phyloP scores from a whole-genome alignment of 2,888 invertebrate genomes.

The Pristionchus fissidentatus region DNA sequence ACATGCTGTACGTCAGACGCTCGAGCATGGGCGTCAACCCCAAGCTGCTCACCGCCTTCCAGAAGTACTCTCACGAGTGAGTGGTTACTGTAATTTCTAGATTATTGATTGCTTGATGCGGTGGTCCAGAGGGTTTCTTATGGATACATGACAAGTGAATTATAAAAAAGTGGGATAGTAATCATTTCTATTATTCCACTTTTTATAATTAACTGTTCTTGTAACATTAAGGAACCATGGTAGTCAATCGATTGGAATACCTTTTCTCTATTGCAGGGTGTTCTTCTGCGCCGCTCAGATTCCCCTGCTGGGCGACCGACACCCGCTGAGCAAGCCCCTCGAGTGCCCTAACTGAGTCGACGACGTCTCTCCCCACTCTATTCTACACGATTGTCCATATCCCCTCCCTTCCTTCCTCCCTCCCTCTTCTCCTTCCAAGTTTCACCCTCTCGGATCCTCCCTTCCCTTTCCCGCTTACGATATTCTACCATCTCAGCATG shows the following conservation, averaged over 20 bases:
- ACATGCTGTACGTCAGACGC: slow-evolving; percentile 60
- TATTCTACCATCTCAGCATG: background rate
- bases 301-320: background rate
- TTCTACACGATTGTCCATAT: background rate
- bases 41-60: slow-evolving; percentile 59
- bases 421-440: background rate
- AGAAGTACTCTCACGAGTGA: slow-evolving; percentile 72
- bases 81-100: slow-evolving; percentile 48
- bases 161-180: too few species aligned
- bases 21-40: slow-evolving; percentile 47
- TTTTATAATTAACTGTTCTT: too few species aligned
- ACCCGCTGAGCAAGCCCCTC: background rate
- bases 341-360: slow-evolving; percentile 23
- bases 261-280: slow-evolving; percentile 9
- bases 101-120: background rate
- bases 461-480: background rate
- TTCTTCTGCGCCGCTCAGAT: slow-evolving; percentile 38
- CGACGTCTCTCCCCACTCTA: background rate
- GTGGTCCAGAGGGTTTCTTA: background rate
- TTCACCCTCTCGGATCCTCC: background rate
- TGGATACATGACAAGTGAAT: background rate
- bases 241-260: background rate
- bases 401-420: background rate
- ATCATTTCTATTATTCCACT: background rate
- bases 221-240: too few species aligned